A percentile compares a stretch with the other conserved stretches of the same genome.
phyloP scores from a whole-genome alignment of 2,888 invertebrate genomes.

The Lucinisca nassula region DNA sequence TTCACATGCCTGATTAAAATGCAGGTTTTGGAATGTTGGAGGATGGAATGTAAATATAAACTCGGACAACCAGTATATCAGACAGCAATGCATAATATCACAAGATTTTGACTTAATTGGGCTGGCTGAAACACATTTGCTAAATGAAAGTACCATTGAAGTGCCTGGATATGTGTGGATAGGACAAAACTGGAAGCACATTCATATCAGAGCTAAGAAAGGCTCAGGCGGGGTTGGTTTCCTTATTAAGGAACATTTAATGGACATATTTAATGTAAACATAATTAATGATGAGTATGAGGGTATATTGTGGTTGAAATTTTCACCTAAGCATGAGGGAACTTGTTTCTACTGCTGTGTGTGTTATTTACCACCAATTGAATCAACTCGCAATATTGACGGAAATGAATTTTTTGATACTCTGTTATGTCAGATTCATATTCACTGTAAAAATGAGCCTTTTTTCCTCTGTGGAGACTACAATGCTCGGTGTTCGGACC shows the following conservation, averaged over 20 bases:
- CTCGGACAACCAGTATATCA: conserved; percentile 10
- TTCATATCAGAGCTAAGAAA: conserved; percentile 35
- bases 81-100: conserved; percentile 1
- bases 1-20: too few species aligned
- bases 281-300: conserved; percentile 4
- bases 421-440: conserved; percentile 1
- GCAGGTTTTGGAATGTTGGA: not conserved
- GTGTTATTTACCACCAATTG: conserved; percentile 30
- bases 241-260: conserved; percentile 14
- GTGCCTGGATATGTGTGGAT: conserved; percentile 26
- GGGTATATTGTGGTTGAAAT: conserved; percentile 29
- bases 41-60: not conserved
- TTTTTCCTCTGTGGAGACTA: conserved; percentile 16
- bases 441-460: not conserved
- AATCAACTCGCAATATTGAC: conserved; percentile 9
- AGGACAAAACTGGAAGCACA: conserved; percentile 16
- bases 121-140: conserved; percentile 30
- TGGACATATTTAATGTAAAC: not conserved
- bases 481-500: not conserved
- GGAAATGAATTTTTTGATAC: conserved; percentile 26
- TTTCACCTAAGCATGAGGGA: not conserved
- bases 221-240: conserved; percentile 37
- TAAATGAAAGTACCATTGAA: not conserved
- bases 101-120: conserved; percentile 34
- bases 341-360: conserved; percentile 15